Evolutionary conservation across 1,140 invertebrate species (phyloP).

Genomic region (Neodiprion pinetum): DNA sequence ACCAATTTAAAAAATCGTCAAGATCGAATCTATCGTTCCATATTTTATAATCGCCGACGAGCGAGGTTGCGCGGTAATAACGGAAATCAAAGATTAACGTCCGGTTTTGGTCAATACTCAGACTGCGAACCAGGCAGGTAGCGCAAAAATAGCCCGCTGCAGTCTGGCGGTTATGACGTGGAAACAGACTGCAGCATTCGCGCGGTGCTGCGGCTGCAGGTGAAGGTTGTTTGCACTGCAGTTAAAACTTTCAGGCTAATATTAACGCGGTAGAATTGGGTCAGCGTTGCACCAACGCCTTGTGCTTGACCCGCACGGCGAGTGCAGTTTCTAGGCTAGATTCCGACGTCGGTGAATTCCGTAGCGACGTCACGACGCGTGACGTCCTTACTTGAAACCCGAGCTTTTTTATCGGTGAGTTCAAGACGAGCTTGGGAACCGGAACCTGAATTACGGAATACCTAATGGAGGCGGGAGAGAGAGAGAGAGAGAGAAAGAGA

Average conservation of each 20-base stretch:
- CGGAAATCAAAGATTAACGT: no score
- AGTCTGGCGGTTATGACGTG: neutral
- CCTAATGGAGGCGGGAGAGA: constrained; percentile 5
- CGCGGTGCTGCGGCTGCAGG: neutral
- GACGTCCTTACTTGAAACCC: no score
- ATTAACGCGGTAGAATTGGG: neutral
- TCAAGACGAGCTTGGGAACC: neutral
- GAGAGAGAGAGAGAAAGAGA: neutral
- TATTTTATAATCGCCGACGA: no score
- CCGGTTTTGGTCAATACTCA: no score
- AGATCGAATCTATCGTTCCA: no score
- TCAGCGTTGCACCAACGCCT: neutral
- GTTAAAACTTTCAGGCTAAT: neutral
- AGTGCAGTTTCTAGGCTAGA: neutral
- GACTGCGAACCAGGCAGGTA: no score
- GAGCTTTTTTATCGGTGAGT: neutral
- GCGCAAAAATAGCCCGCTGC: no score
- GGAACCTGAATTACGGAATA: neutral
- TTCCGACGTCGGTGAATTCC: neutral
- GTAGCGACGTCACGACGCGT: neutral
- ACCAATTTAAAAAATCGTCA: no score
- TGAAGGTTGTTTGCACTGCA: neutral
- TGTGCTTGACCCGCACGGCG: neutral
- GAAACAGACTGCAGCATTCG: neutral
- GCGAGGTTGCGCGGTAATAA: no score